phyloP scores from a whole-genome alignment of 1,140 invertebrate species.

The Meloidogyne chitwoodi region DNA sequence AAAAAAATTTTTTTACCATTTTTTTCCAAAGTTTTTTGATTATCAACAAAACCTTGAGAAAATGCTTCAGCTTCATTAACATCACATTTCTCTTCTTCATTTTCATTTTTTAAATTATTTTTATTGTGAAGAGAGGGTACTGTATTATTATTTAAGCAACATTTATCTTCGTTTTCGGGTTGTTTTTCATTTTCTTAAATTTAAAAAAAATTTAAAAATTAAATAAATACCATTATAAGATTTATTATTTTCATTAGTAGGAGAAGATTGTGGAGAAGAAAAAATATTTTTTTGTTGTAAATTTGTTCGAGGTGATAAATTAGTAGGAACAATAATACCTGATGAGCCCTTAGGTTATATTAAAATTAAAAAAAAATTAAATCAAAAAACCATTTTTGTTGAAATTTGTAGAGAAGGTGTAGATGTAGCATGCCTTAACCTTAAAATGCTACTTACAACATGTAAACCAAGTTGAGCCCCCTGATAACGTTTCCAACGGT shows the following conservation, averaged over 20 bases:
- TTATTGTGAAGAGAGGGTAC: too few species aligned
- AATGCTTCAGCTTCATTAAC: background rate
- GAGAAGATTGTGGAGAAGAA: too few species aligned
- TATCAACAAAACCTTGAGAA: background rate
- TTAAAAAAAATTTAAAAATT: background rate
- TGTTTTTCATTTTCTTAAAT: background rate
- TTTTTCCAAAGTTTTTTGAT: slow-evolving; percentile 1
- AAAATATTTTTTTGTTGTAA: background rate
- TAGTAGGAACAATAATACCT: background rate
- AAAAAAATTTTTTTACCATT: background rate
- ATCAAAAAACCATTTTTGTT: background rate
- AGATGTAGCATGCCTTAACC: background rate
- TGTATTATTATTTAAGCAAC: too few species aligned
- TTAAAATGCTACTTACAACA: background rate
- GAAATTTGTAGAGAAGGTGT: background rate
- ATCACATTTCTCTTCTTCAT: background rate
- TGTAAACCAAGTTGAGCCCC: background rate
- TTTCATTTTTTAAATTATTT: too few species aligned
- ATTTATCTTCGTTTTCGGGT: background rate
- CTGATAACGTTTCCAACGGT: slow-evolving; percentile 32
- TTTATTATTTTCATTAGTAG: background rate
- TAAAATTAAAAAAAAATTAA: background rate
- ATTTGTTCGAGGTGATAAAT: background rate
- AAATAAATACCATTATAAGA: background rate
- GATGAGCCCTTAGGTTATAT: background rate